Base-by-base conservation (phyloP, 2,888 invertebrate genomes). In the Catotricha subobsoleta region DNA sequence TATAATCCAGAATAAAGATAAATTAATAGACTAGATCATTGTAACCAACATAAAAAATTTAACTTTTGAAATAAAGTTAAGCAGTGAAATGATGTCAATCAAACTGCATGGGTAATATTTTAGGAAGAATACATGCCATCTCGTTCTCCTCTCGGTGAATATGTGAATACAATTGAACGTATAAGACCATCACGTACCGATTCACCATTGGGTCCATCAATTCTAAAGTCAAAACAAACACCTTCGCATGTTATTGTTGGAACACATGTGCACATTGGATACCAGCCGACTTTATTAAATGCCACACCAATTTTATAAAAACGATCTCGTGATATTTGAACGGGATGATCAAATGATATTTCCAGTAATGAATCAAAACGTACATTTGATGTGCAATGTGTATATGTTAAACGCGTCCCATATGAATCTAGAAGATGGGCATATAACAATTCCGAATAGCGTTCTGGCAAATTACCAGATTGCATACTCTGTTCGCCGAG, bases 231-330 rank as follows among this genome's bases (percentile, higher is more conserved):
- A 61, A 84, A 84, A 55, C 72, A 71, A 13, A 81, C 80, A 2
- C 72, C 73, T 48, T 80, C 77, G 36, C 76, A 75, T 6, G 69
- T 67, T 23, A 76, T 73, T 39, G 74, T 71, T 50, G 71, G 71
- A 1, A 74, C 71, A 55, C 80, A 80, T 5, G 72, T 70, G 46
- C 80, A 82, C 67, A 79, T 73, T 6, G 83, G 82, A 62, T 86
- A 86, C 72, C 78, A 78, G 12, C 84, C 84, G 46, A 72, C 68
- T 56, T 81, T 82, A 62, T 84, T 82, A 62, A 84, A 74, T 33
- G 81, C 81, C 20, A 84, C 80, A 39, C 80, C 82, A 49, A 86
- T 76, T 58, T 80, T 78, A 60, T 84, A 86, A 41, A 77, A 70
- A 74, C 81, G 58, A 47, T 55, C 54, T 9, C 60, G 68, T 56